Evolutionary conservation across 2,797 vertebrate species (phyloP).

Genomic region (Anabas testudineus): DNA sequence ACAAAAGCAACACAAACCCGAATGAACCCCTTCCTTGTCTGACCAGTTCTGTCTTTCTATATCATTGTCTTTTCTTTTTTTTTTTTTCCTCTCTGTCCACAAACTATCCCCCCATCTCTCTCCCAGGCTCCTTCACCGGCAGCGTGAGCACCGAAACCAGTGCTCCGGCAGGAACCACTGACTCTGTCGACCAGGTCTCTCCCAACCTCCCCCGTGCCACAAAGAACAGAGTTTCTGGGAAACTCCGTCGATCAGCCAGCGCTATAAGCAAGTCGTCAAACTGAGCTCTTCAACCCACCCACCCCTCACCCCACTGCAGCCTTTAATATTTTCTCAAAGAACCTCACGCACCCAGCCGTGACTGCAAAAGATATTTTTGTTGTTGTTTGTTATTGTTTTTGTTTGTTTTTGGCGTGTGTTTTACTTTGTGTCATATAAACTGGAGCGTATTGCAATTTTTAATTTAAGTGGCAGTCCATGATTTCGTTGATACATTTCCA

Average conservation of each 20-base stretch:
- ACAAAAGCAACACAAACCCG: slow-evolving; percentile 14
- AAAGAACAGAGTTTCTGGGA: slow-evolving; percentile 83
- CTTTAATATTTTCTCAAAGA: slow-evolving; percentile 61
- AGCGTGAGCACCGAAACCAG: slow-evolving; percentile 82
- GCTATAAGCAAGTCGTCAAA: slow-evolving; percentile 87
- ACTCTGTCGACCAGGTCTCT: slow-evolving; percentile 78
- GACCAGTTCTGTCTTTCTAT: slow-evolving; percentile 9
- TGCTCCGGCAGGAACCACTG: slow-evolving; percentile 42
- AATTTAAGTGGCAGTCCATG: slow-evolving; percentile 64
- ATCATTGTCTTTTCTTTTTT: background rate
- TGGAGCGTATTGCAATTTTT: slow-evolving; percentile 73
- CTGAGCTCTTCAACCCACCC: slow-evolving; percentile 65
- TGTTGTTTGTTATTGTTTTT: slow-evolving; percentile 14
- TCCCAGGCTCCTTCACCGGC: slow-evolving; percentile 87
- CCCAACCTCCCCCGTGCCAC: slow-evolving; percentile 81
- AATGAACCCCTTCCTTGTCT: slow-evolving; percentile 17
- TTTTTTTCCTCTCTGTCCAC: slow-evolving; percentile 3
- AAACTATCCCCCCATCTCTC: slow-evolving; percentile 39
- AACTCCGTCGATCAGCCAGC: slow-evolving; percentile 84
- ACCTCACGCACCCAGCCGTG: slow-evolving; percentile 65
- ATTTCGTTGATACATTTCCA: slow-evolving; percentile 68
- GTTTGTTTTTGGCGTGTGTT: slow-evolving; percentile 28
- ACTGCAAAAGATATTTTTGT: slow-evolving; percentile 66
- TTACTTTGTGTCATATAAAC: slow-evolving; percentile 57
- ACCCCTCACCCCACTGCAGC: slow-evolving; percentile 27